Evolutionary conservation across 2,888 invertebrate genomes (phyloP).

Genomic region (Athalia cordata): DNA sequence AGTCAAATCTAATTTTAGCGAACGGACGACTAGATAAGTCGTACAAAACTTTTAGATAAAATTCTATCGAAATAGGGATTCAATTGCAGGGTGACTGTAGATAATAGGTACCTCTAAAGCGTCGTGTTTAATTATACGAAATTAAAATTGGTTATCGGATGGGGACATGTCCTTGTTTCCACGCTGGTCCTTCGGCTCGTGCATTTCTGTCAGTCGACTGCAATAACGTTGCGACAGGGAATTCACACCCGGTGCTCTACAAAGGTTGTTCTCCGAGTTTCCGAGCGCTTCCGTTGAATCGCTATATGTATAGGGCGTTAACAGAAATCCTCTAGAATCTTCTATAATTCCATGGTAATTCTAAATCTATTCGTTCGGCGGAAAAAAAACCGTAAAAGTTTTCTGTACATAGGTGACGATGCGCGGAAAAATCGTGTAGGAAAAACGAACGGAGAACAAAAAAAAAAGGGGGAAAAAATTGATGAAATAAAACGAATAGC

Average conservation of each 20-base stretch:
- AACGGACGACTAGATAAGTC: no score
- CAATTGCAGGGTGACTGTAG: constrained; percentile 8
- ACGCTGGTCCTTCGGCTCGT: constrained; percentile 12
- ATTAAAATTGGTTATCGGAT: constrained; percentile 28
- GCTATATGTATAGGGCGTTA: no score
- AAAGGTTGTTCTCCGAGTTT: constrained; percentile 25
- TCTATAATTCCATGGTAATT: constrained; percentile 21
- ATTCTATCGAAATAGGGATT: neutral
- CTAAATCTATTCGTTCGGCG: neutral
- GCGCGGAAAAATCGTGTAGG: neutral
- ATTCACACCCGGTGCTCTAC: constrained; percentile 31
- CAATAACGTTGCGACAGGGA: constrained; percentile 35
- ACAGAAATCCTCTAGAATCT: neutral
- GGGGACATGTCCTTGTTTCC: constrained; percentile 33
- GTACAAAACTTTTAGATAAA: no score
- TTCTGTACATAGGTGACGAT: no score
- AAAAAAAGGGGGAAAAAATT: neutral
- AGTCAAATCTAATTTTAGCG: no score
- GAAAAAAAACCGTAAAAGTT: no score
- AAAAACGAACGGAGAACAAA: neutral
- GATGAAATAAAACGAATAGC: neutral
- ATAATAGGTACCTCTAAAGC: neutral
- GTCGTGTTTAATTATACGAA: constrained; percentile 28
- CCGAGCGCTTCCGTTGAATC: neutral
- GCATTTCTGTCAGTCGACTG: constrained; percentile 33